These are phyloP conservation scores for Myrmecophaga tridactyla DNA, from an alignment of 2,113 vertebrate species.

Conservation along the genomic window DNA sequence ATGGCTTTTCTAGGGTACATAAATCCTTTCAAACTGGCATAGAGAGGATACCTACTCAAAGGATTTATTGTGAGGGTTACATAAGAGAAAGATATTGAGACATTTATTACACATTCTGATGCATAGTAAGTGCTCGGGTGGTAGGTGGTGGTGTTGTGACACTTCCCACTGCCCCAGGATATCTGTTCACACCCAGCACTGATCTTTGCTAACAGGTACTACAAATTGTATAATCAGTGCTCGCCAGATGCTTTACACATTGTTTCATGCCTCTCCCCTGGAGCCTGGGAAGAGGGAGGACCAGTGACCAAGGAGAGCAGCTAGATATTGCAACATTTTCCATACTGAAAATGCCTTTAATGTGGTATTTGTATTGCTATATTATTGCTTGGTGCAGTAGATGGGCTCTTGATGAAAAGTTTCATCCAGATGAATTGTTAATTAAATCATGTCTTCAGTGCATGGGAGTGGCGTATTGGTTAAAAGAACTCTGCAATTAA, in stretches of 20 bases:
- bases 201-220: background rate
- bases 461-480: background rate
- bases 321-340: background rate
- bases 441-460: background rate
- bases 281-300: background rate
- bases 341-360: background rate
- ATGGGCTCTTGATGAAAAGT: background rate
- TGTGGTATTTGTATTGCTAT: background rate
- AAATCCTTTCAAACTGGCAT: too few relatives aligned
- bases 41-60: background rate
- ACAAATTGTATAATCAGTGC: fast-evolving
- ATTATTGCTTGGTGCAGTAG: background rate
- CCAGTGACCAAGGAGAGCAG: background rate
- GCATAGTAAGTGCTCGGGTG: too few relatives aligned
- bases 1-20: too few relatives aligned
- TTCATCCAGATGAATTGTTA: background rate
- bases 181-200: background rate
- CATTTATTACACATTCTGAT: background rate
- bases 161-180: fast-evolving
- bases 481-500: background rate
- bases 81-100: background rate
- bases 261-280: fast-evolving
- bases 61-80: background rate
- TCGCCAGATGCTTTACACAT: background rate
- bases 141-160: background rate